These are phyloP conservation scores for Teleogryllus oceanicus DNA, from an alignment of 2,888 invertebrate species.

Conservation along the genomic window DNA sequence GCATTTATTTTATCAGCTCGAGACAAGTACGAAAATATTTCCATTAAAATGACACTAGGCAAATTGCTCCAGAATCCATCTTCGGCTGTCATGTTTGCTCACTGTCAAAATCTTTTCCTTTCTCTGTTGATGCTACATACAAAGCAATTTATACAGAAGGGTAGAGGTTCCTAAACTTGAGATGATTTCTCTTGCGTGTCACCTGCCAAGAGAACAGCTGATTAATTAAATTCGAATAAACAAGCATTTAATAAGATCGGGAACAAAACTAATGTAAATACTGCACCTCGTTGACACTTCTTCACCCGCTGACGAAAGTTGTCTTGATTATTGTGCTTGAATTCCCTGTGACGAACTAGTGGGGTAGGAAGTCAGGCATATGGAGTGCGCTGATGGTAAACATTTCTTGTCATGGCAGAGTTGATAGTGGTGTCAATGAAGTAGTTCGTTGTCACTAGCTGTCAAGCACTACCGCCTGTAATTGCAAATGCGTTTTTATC, in stretches of 20 bases:
- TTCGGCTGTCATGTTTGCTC: conserved; percentile 43
- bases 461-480: neutral
- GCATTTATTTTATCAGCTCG: conserved; percentile 52
- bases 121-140: neutral
- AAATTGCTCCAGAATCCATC: conserved; percentile 47
- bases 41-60: conserved; percentile 50
- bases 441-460: neutral
- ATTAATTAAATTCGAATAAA: neutral
- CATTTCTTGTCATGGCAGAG: neutral
- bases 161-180: neutral
- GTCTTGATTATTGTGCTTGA: neutral
- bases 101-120: conserved; percentile 4
- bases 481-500: neutral
- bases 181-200: neutral
- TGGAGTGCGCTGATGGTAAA: neutral
- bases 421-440: neutral
- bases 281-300: neutral
- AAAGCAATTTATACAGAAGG: neutral
- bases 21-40: conserved; percentile 53
- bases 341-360: neutral
- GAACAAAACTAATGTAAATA: neutral
- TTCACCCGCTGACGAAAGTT: neutral
- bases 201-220: neutral
- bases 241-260: neutral
- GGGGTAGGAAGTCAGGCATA: neutral